phyloP scores from a whole-genome alignment of 2,888 invertebrate genomes.

The Bombyx huttoni region DNA sequence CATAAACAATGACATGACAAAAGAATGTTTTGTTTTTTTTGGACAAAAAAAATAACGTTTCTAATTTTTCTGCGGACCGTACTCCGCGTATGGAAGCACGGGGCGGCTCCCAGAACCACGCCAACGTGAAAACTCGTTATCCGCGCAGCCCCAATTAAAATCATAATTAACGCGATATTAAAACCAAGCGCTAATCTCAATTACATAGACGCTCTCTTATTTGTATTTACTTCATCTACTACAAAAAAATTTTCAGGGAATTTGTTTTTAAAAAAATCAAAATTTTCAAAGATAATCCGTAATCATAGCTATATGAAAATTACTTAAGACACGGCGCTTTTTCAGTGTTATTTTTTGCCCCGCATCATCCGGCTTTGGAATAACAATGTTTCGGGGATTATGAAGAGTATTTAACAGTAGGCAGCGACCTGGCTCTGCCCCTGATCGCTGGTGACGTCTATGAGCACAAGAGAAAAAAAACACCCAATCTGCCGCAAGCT shows the following conservation, averaged over 20 bases:
- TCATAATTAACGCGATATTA: conserved; percentile 59
- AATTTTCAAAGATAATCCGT: too few relatives aligned
- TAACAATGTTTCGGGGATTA: too few relatives aligned
- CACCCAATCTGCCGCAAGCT: too few relatives aligned
- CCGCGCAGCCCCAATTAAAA: conserved; percentile 56
- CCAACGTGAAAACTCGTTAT: conserved; percentile 43
- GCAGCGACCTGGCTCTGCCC: too few relatives aligned
- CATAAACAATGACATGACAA: background rate
- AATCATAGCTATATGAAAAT: too few relatives aligned
- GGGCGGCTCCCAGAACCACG: conserved; percentile 12
- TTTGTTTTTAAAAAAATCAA: background rate
- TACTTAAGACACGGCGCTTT: too few relatives aligned
- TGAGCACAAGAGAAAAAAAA: too few relatives aligned
- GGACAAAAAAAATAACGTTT: background rate
- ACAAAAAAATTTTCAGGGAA: background rate
- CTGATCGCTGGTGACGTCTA: too few relatives aligned
- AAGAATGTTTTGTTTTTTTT: background rate
- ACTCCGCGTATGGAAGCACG: conserved; percentile 7
- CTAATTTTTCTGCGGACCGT: conserved; percentile 15
- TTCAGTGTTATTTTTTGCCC: too few relatives aligned
- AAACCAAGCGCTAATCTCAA: conserved; percentile 53
- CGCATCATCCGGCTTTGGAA: too few relatives aligned
- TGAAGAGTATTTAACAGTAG: too few relatives aligned
- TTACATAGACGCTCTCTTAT: conserved; percentile 37
- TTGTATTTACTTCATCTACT: conserved; percentile 1